Evolutionary conservation across 2,113 vertebrate species (phyloP).

Genomic region (Neogobius melanostomus): DNA sequence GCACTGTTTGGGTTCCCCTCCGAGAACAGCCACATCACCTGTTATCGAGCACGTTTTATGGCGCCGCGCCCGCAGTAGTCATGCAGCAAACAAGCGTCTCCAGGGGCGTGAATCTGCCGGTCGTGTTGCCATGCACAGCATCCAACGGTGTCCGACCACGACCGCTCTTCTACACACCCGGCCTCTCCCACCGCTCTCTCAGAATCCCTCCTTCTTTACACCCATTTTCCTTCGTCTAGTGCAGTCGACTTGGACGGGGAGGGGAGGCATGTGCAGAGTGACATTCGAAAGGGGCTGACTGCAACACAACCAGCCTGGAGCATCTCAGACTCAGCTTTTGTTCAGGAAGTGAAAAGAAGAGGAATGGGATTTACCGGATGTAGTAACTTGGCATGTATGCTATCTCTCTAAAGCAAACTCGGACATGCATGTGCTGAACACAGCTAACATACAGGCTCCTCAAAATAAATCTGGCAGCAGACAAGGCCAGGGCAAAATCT

Average conservation of each 20-base stretch:
- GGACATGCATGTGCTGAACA: too few species aligned
- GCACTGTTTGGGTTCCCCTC: conserved; percentile 12
- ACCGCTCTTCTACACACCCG: conserved; percentile 66
- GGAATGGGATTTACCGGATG: not conserved
- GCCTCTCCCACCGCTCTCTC: conserved; percentile 43
- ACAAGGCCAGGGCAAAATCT: conserved; percentile 58
- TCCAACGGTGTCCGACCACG: conserved; percentile 53
- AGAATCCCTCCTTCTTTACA: conserved; percentile 60
- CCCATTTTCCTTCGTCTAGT: conserved; percentile 51
- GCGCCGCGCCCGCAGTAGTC: conserved; percentile 21
- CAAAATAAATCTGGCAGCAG: conserved; percentile 32
- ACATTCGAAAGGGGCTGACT: conserved; percentile 17
- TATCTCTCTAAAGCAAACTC: conserved; percentile 19
- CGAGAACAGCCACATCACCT: conserved; percentile 43
- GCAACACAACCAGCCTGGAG: not conserved
- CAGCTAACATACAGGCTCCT: conserved; percentile 35
- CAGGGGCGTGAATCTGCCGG: conserved; percentile 31
- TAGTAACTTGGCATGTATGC: not conserved
- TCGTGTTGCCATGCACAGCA: conserved; percentile 32
- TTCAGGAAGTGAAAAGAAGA: not conserved
- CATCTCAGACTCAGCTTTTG: not conserved
- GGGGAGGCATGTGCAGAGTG: conserved; percentile 45
- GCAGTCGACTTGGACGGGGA: conserved; percentile 45
- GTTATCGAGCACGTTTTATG: conserved; percentile 49
- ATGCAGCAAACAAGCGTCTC: conserved; percentile 33